These are phyloP conservation scores for Papilio polytes DNA, from an alignment of 1,140 invertebrate species.

Conservation along the genomic window DNA sequence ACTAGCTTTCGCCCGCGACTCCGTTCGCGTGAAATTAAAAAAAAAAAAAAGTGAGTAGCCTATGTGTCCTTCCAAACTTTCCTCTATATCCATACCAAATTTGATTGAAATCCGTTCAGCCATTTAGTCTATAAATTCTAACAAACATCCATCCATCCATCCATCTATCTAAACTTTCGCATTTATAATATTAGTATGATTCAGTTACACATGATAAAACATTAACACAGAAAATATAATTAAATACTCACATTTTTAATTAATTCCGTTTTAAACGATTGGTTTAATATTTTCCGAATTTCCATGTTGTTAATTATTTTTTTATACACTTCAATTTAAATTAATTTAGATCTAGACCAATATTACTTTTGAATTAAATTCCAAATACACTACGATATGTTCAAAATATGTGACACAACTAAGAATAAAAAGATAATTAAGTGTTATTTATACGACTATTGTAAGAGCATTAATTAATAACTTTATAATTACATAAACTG, in stretches of 20 bases:
- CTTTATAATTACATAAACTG: conserved; percentile 49
- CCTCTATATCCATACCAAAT: no score
- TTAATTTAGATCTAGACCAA: not conserved
- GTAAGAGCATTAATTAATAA: conserved; percentile 58
- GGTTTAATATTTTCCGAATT: conserved; percentile 15
- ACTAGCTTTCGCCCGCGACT: no score
- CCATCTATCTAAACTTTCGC: no score
- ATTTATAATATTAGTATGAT: no score
- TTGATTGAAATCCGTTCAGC: no score
- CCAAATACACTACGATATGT: not conserved
- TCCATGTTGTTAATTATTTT: not conserved
- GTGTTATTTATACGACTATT: conserved; percentile 53
- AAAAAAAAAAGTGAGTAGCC: no score
- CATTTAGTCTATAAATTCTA: no score
- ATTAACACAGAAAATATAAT: not conserved
- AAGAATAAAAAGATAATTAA: conserved; percentile 47
- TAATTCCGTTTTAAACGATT: conserved; percentile 2
- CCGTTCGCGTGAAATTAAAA: no score
- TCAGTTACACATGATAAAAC: not conserved
- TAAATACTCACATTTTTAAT: not conserved
- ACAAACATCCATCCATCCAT: no score
- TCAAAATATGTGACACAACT: conserved; percentile 41
- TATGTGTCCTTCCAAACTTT: no score
- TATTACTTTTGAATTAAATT: not conserved
- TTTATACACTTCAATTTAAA: not conserved